Evolutionary conservation across 2,797 vertebrate genomes (phyloP).

Genomic region (Acridotheres tristis): DNA sequence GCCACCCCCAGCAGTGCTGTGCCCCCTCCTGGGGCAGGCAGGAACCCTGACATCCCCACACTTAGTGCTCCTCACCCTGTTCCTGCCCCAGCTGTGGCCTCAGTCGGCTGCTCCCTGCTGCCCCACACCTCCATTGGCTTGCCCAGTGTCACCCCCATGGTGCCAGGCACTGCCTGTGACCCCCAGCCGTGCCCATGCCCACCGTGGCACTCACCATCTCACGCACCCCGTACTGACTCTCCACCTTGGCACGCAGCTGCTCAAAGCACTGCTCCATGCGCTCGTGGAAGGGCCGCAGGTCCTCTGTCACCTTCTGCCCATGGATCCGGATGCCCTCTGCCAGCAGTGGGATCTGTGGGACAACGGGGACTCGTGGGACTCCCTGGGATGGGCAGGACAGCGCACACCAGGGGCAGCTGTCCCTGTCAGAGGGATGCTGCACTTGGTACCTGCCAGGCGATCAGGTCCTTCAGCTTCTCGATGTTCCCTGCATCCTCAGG

Average conservation of each 20-base stretch:
- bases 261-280: conserved; percentile 67
- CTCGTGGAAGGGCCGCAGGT: conserved; percentile 63
- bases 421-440: not conserved
- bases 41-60: no score
- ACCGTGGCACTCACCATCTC: conserved; percentile 50
- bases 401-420: not conserved
- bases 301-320: conserved; percentile 44
- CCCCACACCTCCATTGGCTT: accelerated
- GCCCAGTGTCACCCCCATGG: accelerated
- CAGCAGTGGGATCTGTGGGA: conserved; percentile 34
- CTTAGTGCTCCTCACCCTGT: not conserved
- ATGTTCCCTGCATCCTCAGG: conserved; percentile 84
- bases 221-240: conserved; percentile 52
- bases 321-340: conserved; percentile 63
- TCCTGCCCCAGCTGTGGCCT: not conserved
- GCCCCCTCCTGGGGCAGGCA: not conserved
- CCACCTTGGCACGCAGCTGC: conserved; percentile 63
- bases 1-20: not conserved
- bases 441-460: conserved; percentile 87
- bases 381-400: accelerated
- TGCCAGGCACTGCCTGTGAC: accelerated
- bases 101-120: not conserved
- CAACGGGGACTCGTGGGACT: accelerated
- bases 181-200: accelerated
- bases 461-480: conserved; percentile 88